A percentile compares a stretch with the other conserved stretches of the same genome.
Evolutionary conservation across 2,113 vertebrate genomes (phyloP).

Genomic region (Gnathonemus echidnorhynchus): DNA sequence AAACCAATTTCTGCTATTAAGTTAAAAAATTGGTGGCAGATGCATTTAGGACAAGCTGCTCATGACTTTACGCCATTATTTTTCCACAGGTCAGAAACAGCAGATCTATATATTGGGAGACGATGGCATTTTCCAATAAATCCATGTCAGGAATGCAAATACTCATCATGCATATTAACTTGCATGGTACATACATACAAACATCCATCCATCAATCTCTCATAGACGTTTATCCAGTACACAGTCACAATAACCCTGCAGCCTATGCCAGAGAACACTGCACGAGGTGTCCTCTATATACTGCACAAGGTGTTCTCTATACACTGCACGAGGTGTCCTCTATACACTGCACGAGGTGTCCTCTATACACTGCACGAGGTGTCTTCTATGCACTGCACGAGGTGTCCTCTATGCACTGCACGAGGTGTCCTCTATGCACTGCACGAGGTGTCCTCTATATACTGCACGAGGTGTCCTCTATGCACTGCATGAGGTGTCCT

Average conservation of each 20-base stretch:
- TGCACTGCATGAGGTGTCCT: not conserved
- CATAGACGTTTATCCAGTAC: not conserved
- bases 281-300: not conserved
- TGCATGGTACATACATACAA: not conserved
- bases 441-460: too few species aligned
- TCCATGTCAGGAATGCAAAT: not conserved
- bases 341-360: not conserved
- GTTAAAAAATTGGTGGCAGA: not conserved
- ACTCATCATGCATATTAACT: not conserved
- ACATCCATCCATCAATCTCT: not conserved
- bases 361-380: not conserved
- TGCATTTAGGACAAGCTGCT: not conserved
- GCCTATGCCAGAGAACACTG: not conserved
- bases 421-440: not conserved
- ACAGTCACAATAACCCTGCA: not conserved
- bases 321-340: not conserved
- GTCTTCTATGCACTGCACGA: not conserved
- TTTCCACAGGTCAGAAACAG: not conserved
- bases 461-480: too few species aligned
- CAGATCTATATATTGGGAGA: not conserved
- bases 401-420: not conserved
- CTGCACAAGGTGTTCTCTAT: not conserved
- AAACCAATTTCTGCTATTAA: not conserved
- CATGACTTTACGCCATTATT: not conserved
- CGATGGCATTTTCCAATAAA: not conserved